Base-by-base conservation (phyloP, 2,888 invertebrate genomes). In the Metopia argyrocephala region DNA sequence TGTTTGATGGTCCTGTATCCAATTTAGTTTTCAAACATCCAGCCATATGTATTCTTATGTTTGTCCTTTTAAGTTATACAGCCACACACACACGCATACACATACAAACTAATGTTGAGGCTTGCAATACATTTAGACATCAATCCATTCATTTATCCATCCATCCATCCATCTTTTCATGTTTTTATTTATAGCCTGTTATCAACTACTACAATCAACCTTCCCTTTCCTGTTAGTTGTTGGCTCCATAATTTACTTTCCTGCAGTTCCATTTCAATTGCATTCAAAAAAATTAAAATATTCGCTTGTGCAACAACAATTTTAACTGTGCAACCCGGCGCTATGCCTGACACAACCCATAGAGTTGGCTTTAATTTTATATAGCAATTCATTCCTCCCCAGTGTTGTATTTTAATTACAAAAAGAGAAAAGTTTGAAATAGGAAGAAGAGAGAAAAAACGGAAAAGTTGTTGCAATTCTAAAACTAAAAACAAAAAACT, bases 371-470 rank as follows among this genome's bases (percentile, higher is more conserved):
- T 75, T 74, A 74, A 81, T 65, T 78, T 81, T 76, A 56, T 61
- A 78, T 74, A 81, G 74, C 78, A 69, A 74, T 81, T 78, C 74
- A 78, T 71, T 65, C 81, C 81, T 78, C 81, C 81, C 66, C 74
- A 70, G 75, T 81, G 81, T 61, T 81, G 81, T 78, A 78, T 70
- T 81, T 81, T 81, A 81, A 81, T 81, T 81, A 66, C 65, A 66
- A 75, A 50, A 66, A 56, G 38, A 21, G 5, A 48, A 59, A 31
- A 46, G 46, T n/a, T 2, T 18, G 12, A 65, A 50, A 7, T 31
- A 15, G 3, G 38, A 4, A 2, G 38, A 15, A 5, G 15, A 38
- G 15, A 15, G 3, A 12, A 12, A 38, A 15, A 38, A 38, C 9
- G 15, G 38, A 38, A 38, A 38, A 38, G 38, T 38, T 38, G 38